Percentiles rank a stretch among this genome's conserved stretches.
phyloP scores from a whole-genome alignment of 2,113 vertebrate genomes.

The Cygnus buccinator region DNA sequence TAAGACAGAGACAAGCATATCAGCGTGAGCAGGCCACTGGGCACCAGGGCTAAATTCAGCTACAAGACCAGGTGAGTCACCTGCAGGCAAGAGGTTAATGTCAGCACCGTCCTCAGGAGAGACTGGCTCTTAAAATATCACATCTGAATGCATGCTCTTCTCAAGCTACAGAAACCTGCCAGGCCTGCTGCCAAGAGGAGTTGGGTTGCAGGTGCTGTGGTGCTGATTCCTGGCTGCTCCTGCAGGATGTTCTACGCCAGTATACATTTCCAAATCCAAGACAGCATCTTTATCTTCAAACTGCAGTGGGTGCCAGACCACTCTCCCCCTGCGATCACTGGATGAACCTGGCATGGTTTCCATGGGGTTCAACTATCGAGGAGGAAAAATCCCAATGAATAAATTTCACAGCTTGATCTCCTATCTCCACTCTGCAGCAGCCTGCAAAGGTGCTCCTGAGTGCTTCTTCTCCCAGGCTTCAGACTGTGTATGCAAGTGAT shows the following conservation, averaged over 20 bases:
- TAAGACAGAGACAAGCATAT: neutral
- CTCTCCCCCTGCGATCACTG: neutral
- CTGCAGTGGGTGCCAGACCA: neutral
- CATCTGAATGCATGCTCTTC: conserved; percentile 39
- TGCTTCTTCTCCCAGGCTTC: neutral
- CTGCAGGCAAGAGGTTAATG: conserved; percentile 55
- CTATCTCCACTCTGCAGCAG: neutral
- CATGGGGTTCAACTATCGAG: neutral
- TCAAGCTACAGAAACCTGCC: conserved; percentile 48
- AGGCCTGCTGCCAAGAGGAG: conserved; percentile 27
- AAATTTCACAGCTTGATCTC: neutral
- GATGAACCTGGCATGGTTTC: neutral
- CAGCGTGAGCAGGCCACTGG: neutral
- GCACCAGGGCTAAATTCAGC: neutral
- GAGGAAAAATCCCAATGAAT: neutral
- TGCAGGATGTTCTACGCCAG: neutral
- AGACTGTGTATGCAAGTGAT: neutral
- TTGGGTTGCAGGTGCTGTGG: conserved; percentile 29
- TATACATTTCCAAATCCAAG: neutral
- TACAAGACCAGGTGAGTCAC: neutral
- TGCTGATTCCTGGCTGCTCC: neutral
- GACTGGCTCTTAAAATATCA: conserved; percentile 52
- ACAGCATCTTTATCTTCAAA: neutral
- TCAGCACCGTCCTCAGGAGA: conserved; percentile 22
- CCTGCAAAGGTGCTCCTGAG: neutral